phyloP scores from a whole-genome alignment of 2,113 vertebrate species.

The Antechinus stuartii region DNA sequence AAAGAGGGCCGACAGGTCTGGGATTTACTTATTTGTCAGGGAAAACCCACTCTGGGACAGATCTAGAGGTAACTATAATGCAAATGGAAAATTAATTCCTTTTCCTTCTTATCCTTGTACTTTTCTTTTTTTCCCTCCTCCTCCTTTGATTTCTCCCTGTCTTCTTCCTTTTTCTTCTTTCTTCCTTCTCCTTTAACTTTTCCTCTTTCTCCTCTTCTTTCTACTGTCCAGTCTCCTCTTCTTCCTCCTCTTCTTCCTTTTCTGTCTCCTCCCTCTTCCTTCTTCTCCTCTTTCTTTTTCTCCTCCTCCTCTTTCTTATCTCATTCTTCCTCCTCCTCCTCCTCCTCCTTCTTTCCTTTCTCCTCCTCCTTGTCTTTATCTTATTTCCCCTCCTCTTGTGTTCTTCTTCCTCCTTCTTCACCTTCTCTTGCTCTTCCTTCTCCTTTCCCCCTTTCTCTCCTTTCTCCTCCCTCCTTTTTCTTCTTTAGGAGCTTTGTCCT shows the following conservation, averaged over 20 bases:
- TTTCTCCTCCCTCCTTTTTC: not conserved
- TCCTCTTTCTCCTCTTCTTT: too few relatives aligned
- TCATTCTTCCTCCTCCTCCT: not conserved
- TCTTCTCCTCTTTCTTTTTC: not conserved
- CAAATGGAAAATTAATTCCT: not conserved
- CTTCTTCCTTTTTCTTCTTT: too few relatives aligned
- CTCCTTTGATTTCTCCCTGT: too few relatives aligned
- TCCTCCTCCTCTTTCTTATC: fast-evolving
- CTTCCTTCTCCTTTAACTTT: too few relatives aligned
- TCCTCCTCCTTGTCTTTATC: not conserved
- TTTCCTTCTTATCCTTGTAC: not conserved
- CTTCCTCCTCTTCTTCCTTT: too few relatives aligned
- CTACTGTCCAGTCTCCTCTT: too few relatives aligned
- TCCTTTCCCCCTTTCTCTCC: too few relatives aligned
- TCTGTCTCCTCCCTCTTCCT: too few relatives aligned
- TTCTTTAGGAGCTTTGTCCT: not conserved
- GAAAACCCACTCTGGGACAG: not conserved
- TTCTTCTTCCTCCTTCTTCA: fast-evolving
- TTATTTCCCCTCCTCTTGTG: not conserved
- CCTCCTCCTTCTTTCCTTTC: too few relatives aligned
- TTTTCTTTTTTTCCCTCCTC: too few relatives aligned
- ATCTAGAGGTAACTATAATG: not conserved
- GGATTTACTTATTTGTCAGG: not conserved
- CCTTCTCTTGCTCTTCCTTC: not conserved
- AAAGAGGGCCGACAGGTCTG: not conserved